Evolutionary conservation across 2,113 vertebrate genomes (phyloP), one percentile per base, ranked within the genome.

Genomic region (Alligator sinensis): DNA sequence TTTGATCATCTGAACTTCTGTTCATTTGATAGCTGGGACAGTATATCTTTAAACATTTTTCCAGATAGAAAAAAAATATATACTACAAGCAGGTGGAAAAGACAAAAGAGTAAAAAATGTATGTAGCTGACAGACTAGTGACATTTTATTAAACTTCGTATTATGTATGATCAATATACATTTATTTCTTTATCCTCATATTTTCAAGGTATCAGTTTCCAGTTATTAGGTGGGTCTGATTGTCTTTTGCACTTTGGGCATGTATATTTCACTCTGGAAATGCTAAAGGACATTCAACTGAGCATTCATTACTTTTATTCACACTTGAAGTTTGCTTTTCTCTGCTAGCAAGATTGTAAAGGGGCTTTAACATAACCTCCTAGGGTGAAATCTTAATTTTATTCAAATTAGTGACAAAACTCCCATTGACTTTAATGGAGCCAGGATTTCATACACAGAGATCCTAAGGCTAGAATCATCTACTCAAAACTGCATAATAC

Each of bases 401-500:
- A n/a, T 66, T 66, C 34, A 24, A 80, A 25, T 54, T 66, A 85
- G 24, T 47, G 25, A 24, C 6, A 90, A 87, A 91, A 93, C 59
- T 87, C 57, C 28, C 27, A 68, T 5, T 72, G 30, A 90, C 87
- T 96, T 90, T 59, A 90, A 87, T 64, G 54, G 30, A 91, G 83
- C 18, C 72, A 89, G 19, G 85, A 83, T 87, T 83, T 94, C 54
- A 87, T 54, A 84, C 54, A 30, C 21, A 34, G n/a, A 88, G 62
- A 4, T 83, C 92, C 79, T 79, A 94, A 61, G 38, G 28, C 60
- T 93, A 21, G 27, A 94, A 87, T 90, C 17, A 87, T 64, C 47
- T 89, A 62, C 19, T 89, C 70, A 94, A 60, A 96, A 90, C 38
- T 61, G 75, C 13, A 30, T 85, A 83, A 66, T 80, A 79, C 10